A percentile compares a stretch with the other conserved stretches of the same genome.
These are phyloP conservation scores for Deilephila porcellus DNA, from an alignment of 2,888 invertebrate genomes.

Conservation along the genomic window DNA sequence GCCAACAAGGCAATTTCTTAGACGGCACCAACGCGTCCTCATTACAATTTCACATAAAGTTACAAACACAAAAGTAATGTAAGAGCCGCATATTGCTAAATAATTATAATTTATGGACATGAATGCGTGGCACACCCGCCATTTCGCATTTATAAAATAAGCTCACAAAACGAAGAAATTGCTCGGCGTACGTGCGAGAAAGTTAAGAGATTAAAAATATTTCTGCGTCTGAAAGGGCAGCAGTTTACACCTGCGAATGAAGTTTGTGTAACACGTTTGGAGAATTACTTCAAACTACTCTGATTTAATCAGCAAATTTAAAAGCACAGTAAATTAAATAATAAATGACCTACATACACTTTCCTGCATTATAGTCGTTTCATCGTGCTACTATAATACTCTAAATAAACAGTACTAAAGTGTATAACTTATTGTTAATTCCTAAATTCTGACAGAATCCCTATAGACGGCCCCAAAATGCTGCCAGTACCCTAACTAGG, in stretches of 20 bases:
- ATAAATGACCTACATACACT: too few species aligned
- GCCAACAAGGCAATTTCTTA: background rate
- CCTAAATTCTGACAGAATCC: too few species aligned
- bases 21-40: background rate
- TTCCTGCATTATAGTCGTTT: too few species aligned
- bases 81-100: constrained; percentile 11
- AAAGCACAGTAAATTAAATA: background rate
- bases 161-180: constrained; percentile 14
- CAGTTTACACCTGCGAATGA: background rate
- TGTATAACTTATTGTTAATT: too few species aligned
- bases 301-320: background rate
- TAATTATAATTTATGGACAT: constrained; percentile 23
- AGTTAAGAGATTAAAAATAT: background rate
- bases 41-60: background rate
- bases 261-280: background rate
- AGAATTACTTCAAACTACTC: background rate
- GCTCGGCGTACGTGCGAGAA: constrained; percentile 1
- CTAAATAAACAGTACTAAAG: too few species aligned
- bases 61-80: background rate
- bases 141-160: constrained; percentile 24
- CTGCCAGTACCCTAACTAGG: too few species aligned
- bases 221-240: background rate
- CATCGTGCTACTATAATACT: too few species aligned
- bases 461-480: too few species aligned
- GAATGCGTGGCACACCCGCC: background rate